These are phyloP conservation scores for honey bee (Apis mellifera) DNA, from an alignment of 1,140 invertebrate genomes.

Conservation along the genomic window Amel_HAv3.1 CM009942.2:4549001-4549500, in stretches of 20 bases:
- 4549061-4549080: background rate
- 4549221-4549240: conserved; percentile 77
- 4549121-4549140: conserved; percentile 52
- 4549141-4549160: conserved; percentile 24
- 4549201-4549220: conserved; percentile 78
- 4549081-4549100: conserved; percentile 53
- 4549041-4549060: conserved; percentile 74
- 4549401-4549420: no score
- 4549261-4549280: conserved; percentile 9
- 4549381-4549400: background rate
- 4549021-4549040: conserved; percentile 80
- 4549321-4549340: conserved; percentile 38
- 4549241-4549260: background rate
- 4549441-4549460: background rate
- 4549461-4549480: conserved; percentile 16
- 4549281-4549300: conserved; percentile 43
- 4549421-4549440: conserved; percentile 56
- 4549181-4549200: conserved; percentile 81
- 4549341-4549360: conserved; percentile 9
- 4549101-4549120: conserved; percentile 59
- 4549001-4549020: conserved; percentile 82
- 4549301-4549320: conserved; percentile 59
- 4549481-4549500: background rate
- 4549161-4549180: conserved; percentile 58
- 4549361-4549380: background rate